Conservation (phyloP, 2,113 vertebrate genomes). For the Cairina moschata region DNA sequence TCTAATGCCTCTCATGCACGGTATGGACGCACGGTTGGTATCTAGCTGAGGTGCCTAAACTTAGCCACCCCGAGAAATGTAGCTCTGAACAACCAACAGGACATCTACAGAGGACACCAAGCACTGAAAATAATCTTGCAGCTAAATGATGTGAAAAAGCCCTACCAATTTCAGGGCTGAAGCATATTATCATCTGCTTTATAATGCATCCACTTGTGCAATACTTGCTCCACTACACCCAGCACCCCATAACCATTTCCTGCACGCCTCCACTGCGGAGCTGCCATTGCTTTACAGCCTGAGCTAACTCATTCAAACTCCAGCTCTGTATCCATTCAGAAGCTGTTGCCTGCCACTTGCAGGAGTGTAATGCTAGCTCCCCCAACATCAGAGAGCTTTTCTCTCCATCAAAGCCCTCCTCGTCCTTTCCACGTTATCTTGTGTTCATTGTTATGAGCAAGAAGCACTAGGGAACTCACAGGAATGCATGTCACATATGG, state of each 20-base stretch:
- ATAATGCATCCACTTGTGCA: not conserved
- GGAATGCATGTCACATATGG: not conserved
- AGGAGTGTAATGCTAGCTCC: not conserved
- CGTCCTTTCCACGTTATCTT: not conserved
- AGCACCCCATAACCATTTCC: not conserved
- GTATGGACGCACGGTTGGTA: not conserved
- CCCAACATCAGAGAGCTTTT: not conserved
- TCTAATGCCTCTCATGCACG: not conserved
- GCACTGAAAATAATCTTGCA: not conserved
- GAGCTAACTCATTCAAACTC: not conserved
- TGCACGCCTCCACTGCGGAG: not conserved
- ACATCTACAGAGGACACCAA: not conserved
- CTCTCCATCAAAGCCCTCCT: not conserved
- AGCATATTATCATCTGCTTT: not conserved
- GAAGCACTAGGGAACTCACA: not conserved
- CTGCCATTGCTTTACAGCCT: not conserved
- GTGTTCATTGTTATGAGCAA: not conserved
- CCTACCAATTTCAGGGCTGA: not conserved
- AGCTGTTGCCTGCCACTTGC: not conserved
- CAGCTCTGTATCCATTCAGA: not conserved
- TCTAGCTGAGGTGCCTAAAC: not conserved
- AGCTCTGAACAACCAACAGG: not conserved
- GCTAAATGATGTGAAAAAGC: not conserved
- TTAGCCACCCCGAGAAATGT: not conserved
- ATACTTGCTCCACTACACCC: not conserved